These are phyloP conservation scores for Ceratina australensis DNA, from an alignment of 1,140 invertebrate genomes.

Conservation along the genomic window DNA sequence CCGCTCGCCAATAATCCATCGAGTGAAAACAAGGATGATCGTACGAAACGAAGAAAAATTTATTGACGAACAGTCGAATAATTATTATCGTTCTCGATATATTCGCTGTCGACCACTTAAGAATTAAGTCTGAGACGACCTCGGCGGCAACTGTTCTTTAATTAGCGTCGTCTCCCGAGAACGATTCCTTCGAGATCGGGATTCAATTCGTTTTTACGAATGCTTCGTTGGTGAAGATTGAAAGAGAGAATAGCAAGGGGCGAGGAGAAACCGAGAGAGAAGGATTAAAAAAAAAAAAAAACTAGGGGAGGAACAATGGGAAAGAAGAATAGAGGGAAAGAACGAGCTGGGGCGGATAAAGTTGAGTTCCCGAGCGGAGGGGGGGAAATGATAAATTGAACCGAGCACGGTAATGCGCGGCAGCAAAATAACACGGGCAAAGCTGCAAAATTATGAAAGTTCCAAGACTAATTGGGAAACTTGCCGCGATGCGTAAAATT, in stretches of 20 bases:
- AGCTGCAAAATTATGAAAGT: conserved; percentile 76
- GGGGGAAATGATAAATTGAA: conserved; percentile 73
- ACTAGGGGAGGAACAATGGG: conserved; percentile 3
- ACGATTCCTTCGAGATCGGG: not conserved
- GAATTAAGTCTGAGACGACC: not conserved
- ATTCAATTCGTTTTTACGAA: conserved; percentile 35
- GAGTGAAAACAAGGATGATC: not conserved
- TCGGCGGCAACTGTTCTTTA: not conserved
- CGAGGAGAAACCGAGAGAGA: not conserved
- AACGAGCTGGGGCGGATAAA: conserved; percentile 6
- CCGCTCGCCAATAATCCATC: too few species aligned
- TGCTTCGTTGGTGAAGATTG: not conserved
- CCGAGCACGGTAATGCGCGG: conserved; percentile 58
- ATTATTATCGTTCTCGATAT: too few species aligned
- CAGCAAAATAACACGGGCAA: conserved; percentile 72
- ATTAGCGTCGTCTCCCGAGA: conserved; percentile 11
- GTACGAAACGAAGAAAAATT: not conserved
- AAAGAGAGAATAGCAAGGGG: not conserved
- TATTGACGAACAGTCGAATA: not conserved
- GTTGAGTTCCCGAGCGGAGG: conserved; percentile 10
- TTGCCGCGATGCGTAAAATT: conserved; percentile 72
- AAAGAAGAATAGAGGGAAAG: not conserved
- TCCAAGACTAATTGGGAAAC: conserved; percentile 77
- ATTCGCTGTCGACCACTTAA: too few species aligned
- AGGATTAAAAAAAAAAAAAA: not conserved